Evolutionary conservation across 1,140 invertebrate genomes (phyloP).

Genomic region (Drosophila suzukii): DNA sequence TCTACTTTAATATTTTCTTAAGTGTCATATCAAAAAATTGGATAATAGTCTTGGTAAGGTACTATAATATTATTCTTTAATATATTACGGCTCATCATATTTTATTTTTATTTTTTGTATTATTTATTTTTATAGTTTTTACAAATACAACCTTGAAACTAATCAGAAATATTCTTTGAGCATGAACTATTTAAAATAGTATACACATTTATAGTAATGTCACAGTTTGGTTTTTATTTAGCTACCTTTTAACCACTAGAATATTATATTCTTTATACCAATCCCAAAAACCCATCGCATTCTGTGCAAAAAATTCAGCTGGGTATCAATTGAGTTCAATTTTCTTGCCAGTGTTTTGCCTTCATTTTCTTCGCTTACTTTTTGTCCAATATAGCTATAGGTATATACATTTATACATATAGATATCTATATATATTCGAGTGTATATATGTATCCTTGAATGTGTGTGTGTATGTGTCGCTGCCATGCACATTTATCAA

Average conservation of each 20-base stretch:
- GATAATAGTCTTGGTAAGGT: too few relatives aligned
- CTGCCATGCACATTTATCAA: constrained; percentile 61
- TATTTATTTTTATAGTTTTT: too few relatives aligned
- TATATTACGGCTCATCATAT: too few relatives aligned
- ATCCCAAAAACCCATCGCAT: background rate
- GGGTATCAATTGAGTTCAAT: constrained; percentile 55
- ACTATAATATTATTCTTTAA: too few relatives aligned
- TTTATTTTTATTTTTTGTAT: too few relatives aligned
- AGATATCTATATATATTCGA: constrained; percentile 12
- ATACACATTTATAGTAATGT: too few relatives aligned
- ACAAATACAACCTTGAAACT: too few relatives aligned
- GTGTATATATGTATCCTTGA: constrained; percentile 9
- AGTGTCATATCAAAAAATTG: too few relatives aligned
- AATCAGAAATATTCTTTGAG: too few relatives aligned
- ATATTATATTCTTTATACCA: background rate
- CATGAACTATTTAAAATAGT: too few relatives aligned
- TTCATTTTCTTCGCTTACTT: constrained; percentile 59
- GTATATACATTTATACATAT: constrained; percentile 45
- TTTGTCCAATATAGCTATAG: constrained; percentile 54
- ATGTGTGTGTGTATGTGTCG: constrained; percentile 51
- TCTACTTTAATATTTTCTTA: too few relatives aligned
- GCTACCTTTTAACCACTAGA: background rate
- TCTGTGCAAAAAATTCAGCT: background rate
- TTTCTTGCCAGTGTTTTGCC: constrained; percentile 39
- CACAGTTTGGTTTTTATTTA: too few relatives aligned